Conservation (phyloP, 2,888 invertebrate species). For the Cryptus viduatorius region DNA sequence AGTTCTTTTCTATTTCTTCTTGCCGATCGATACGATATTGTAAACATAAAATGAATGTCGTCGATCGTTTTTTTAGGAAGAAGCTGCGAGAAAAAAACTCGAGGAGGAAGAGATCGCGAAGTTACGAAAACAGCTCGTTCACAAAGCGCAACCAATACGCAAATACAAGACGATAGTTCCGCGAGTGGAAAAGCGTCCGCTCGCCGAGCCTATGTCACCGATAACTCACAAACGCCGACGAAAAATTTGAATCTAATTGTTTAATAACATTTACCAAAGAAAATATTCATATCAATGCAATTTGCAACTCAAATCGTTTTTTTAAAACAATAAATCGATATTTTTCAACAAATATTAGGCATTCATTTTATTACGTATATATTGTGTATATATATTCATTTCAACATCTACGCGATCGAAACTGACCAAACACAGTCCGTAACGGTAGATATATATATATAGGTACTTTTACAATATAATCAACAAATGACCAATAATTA, state of each 20-base stretch:
- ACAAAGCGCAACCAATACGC: conserved; percentile 73
- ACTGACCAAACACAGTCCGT: conserved; percentile 55
- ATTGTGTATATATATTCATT: conserved; percentile 43
- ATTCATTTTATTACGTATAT: conserved; percentile 47
- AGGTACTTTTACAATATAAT: conserved; percentile 58
- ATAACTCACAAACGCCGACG: conserved; percentile 72
- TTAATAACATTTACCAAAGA: background rate
- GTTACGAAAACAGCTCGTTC: conserved; percentile 69
- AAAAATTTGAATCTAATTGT: conserved; percentile 34
- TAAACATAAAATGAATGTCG: background rate
- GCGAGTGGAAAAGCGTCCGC: conserved; percentile 70
- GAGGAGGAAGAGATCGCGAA: conserved; percentile 67
- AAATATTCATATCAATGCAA: background rate
- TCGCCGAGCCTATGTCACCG: conserved; percentile 69
- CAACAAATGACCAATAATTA: conserved; percentile 57
- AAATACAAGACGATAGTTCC: conserved; percentile 67
- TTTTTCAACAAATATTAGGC: conserved; percentile 51
- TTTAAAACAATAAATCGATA: conserved; percentile 7
- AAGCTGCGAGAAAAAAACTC: conserved; percentile 58
- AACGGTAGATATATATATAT: conserved; percentile 55
- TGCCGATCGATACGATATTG: background rate
- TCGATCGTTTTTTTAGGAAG: conserved; percentile 61
- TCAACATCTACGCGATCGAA: conserved; percentile 54
- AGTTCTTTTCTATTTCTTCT: background rate
- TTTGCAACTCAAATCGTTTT: background rate